These are phyloP conservation scores for Diploptera punctata DNA, from an alignment of 2,888 invertebrate species.

Conservation along the genomic window DNA sequence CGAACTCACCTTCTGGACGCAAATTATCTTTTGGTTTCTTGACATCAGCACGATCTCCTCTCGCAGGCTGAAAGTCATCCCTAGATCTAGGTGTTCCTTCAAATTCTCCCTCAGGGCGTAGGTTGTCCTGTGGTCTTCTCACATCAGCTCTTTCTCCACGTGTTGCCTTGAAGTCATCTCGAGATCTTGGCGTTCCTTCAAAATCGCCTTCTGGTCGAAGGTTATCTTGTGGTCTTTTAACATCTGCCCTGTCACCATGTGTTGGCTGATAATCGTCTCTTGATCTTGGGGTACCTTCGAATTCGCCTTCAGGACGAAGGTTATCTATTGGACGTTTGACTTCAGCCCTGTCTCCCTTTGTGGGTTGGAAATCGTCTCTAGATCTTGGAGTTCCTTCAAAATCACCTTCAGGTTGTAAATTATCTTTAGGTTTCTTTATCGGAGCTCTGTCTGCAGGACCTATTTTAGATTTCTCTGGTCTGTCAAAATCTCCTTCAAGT, in stretches of 20 bases:
- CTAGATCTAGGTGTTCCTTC: conserved; percentile 51
- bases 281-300: conserved; percentile 26
- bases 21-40: conserved; percentile 56
- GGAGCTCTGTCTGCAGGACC: conserved; percentile 52
- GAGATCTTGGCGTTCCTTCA: conserved; percentile 20
- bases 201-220: conserved; percentile 52
- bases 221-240: conserved; percentile 53
- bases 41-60: conserved; percentile 45
- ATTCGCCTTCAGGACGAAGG: conserved; percentile 69
- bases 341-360: conserved; percentile 44
- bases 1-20: conserved; percentile 59
- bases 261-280: conserved; percentile 48
- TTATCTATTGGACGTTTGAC: conserved; percentile 44
- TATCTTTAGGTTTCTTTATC: conserved; percentile 54
- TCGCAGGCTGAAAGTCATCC: conserved; percentile 42
- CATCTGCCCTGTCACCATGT: conserved; percentile 56
- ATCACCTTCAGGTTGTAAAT: conserved; percentile 52
- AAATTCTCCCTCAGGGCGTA: conserved; percentile 64
- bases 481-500: conserved; percentile 55
- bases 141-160: conserved; percentile 46
- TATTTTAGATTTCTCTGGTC: conserved; percentile 57
- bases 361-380: conserved; percentile 37
- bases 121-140: conserved; percentile 57
- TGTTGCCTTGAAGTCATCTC: conserved; percentile 1
- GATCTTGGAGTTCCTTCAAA: conserved; percentile 45